Evolutionary conservation across 2,797 vertebrate genomes (phyloP).

Genomic region (Trachops cirrhosus): DNA sequence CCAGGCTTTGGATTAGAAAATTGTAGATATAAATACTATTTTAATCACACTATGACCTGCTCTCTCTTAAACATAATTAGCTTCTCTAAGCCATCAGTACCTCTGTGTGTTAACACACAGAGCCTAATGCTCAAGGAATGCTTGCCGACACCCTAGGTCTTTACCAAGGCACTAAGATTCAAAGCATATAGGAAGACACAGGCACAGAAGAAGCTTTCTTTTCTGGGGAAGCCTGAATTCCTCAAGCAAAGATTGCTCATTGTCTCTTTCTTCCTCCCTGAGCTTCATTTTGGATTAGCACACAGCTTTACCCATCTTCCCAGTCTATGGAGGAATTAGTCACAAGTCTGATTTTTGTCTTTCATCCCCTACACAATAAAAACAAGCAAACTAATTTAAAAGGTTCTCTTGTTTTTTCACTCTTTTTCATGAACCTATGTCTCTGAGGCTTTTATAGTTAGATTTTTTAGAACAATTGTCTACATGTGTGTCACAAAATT

Average conservation of each 20-base stretch:
- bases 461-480: background rate
- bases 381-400: background rate
- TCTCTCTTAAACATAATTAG: background rate
- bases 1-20: background rate
- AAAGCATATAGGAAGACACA: background rate
- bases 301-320: background rate
- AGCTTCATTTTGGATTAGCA: background rate
- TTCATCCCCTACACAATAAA: background rate
- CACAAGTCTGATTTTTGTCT: background rate
- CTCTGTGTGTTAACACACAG: background rate
- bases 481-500: background rate
- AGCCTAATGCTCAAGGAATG: background rate
- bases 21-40: background rate
- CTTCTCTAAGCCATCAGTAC: background rate
- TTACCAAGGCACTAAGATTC: background rate
- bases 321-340: too few species aligned
- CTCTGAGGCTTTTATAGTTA: background rate
- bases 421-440: background rate
- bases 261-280: background rate
- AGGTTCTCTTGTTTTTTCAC: background rate
- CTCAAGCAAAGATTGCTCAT: background rate
- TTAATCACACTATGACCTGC: background rate
- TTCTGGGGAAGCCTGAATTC: background rate
- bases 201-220: rapidly evolving
- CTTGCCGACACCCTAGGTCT: background rate